Percentiles rank a stretch among this genome's conserved stretches.
Evolutionary conservation across 1,140 invertebrate species (phyloP).

Genomic region (Drosophila kikkawai): DNA sequence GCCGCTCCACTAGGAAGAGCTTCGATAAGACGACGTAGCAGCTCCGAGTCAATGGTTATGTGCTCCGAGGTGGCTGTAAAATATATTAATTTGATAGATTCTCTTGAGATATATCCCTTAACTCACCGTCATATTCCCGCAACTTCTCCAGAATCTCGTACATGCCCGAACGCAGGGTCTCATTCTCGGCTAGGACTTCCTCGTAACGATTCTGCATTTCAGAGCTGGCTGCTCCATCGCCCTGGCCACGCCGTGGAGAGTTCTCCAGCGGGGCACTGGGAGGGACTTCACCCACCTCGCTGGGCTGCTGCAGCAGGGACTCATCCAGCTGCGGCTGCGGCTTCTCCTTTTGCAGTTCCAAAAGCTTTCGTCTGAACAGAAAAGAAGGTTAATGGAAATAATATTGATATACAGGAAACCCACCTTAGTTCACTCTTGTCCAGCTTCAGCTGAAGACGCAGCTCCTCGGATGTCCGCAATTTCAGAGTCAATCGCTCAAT

Average conservation of each 20-base stretch:
- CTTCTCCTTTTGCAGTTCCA: constrained; percentile 39
- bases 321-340: constrained; percentile 21
- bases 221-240: constrained; percentile 70
- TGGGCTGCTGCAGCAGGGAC: constrained; percentile 44
- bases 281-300: constrained; percentile 67
- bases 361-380: constrained; percentile 35
- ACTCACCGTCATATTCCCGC: constrained; percentile 87
- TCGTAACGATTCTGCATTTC: constrained; percentile 80
- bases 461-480: constrained; percentile 78
- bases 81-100: background rate
- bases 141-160: constrained; percentile 88
- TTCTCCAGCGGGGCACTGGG: constrained; percentile 53
- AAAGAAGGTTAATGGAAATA: background rate
- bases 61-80: constrained; percentile 75
- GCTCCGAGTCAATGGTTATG: constrained; percentile 86
- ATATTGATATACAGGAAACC: background rate
- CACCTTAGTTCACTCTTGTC: constrained; percentile 80
- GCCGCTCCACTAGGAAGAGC: constrained; percentile 79
- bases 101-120: background rate
- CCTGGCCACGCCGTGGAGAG: constrained; percentile 66
- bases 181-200: constrained; percentile 87
- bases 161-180: constrained; percentile 87
- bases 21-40: constrained; percentile 87
- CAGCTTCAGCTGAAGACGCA: constrained; percentile 79
- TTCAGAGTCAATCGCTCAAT: constrained; percentile 79